A percentile compares a stretch with the other conserved stretches of the same genome.
Evolutionary conservation across 2,797 vertebrate species (phyloP).

Genomic region (Girardinus metallicus): DNA sequence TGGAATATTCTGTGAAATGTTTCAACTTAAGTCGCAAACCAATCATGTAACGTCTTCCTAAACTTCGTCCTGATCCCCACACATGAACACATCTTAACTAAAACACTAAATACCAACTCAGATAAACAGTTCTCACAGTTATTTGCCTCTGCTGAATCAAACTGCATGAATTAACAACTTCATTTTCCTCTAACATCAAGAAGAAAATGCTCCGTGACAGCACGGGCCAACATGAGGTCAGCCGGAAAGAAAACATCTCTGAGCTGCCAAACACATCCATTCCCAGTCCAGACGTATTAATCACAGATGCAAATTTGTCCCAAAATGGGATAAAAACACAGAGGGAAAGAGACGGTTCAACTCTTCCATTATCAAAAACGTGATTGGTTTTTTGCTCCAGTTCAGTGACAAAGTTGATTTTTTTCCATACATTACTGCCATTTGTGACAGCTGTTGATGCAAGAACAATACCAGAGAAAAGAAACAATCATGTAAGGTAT

Average conservation of each 20-base stretch:
- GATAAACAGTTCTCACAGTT: background rate
- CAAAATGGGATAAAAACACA: constrained; percentile 6
- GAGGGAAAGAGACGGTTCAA: constrained; percentile 13
- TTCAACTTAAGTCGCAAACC: background rate
- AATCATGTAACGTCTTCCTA: background rate
- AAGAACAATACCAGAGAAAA: background rate
- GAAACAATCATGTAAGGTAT: background rate
- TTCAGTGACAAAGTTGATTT: constrained; percentile 9
- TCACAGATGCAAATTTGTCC: constrained; percentile 18
- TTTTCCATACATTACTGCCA: background rate
- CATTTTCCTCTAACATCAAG: constrained; percentile 20
- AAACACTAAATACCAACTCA: background rate
- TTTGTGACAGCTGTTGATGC: background rate
- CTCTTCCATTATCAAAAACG: constrained; percentile 27
- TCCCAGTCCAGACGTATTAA: constrained; percentile 52
- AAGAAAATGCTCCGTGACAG: constrained; percentile 30
- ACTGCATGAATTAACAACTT: constrained; percentile 23
- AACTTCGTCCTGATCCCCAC: background rate
- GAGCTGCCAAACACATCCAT: constrained; percentile 47
- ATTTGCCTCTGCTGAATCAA: constrained; percentile 17
- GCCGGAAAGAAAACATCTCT: constrained; percentile 25
- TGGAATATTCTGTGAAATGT: background rate
- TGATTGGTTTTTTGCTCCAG: constrained; percentile 15
- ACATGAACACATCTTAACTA: background rate
- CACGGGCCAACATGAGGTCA: constrained; percentile 37